Evolutionary conservation across 2,888 invertebrate genomes (phyloP), one percentile per base, ranked within the genome.

Genomic region (Anthophora plumipes): DNA sequence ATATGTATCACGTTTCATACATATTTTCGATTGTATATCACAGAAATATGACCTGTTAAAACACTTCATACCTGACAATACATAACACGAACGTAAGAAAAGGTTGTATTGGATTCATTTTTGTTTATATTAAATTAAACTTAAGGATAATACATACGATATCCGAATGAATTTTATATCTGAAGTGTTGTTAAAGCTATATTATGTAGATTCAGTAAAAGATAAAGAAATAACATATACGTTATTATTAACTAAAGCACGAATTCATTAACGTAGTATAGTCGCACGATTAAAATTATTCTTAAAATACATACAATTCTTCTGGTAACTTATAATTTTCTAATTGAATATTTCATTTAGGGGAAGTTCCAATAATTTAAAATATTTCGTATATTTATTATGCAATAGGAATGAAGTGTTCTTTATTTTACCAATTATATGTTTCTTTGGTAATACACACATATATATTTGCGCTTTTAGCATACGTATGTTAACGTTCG

Each of bases 11-110:
- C 37, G 66, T 76, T 60, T 70, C 74, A 43, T 41, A 66, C 50
- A 80, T 80, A 80, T 70, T 82, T 82, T 82, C 52, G 80, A 80
- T 52, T 54, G 39, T 76, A 64, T 71, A 75, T 50, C 37, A 41
- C 61, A 72, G 25, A 78, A 83, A n/a, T 78, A 78, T 67, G 52
- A 57, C 69, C 69, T 74, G 57, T 78, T 75, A 77, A n/a, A 80
- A 80, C 68, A 77, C 59, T 85, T 83, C 68, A 76, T 83, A 85
- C 73, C 76, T 83, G 76, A 80, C 83, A 83, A 78, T 72, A 80
- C 80, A 73, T 66, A 73, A 50, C 50, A 22, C 63, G 70, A 64
- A 66, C 73, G 68, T 76, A 74, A 68, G 22, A n/a, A 55, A n/a
- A 69, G 48, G 22, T 73, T 72, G 61, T 59, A 72, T 81, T 75